A percentile compares a stretch with the other conserved stretches of the same genome.
Conservation (phyloP, 2,888 invertebrate genomes). For the Pecten maximus region DNA sequence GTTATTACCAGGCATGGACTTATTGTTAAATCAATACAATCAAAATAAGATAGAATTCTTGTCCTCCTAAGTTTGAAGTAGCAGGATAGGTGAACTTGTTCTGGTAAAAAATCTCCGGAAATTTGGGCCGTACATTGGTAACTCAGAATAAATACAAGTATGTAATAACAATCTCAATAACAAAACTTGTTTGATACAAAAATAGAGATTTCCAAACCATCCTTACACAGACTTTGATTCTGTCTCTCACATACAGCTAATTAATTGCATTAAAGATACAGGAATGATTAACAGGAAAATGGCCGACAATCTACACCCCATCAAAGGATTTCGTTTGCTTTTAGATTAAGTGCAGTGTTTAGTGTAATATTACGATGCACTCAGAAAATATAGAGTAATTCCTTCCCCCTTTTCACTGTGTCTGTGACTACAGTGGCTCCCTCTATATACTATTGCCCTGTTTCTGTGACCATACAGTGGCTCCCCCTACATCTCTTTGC, state of each 20-base stretch:
- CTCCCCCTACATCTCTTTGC: too few species aligned
- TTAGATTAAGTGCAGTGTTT: not conserved
- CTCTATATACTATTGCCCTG: too few species aligned
- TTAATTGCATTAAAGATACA: not conserved
- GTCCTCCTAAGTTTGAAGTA: too few species aligned
- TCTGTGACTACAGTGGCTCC: too few species aligned
- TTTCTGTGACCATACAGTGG: too few species aligned
- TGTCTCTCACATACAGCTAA: not conserved
- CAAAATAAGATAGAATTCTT: too few species aligned
- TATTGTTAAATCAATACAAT: too few species aligned
- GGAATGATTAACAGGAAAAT: not conserved
- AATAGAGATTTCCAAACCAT: not conserved
- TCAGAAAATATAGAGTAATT: not conserved
- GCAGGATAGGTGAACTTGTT: too few species aligned
- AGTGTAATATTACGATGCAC: not conserved
- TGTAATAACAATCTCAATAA: not conserved
- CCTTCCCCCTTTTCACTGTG: not conserved
- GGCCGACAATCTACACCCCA: not conserved
- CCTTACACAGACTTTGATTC: not conserved
- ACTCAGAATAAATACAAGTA: too few species aligned
- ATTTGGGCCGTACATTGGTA: too few species aligned
- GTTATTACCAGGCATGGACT: too few species aligned
- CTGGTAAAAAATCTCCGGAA: too few species aligned
- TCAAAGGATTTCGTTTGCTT: not conserved
- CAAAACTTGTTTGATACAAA: conserved; percentile 14